phyloP scores from a whole-genome alignment of 2,888 invertebrate species.

The Polydrusus tereticollis region DNA sequence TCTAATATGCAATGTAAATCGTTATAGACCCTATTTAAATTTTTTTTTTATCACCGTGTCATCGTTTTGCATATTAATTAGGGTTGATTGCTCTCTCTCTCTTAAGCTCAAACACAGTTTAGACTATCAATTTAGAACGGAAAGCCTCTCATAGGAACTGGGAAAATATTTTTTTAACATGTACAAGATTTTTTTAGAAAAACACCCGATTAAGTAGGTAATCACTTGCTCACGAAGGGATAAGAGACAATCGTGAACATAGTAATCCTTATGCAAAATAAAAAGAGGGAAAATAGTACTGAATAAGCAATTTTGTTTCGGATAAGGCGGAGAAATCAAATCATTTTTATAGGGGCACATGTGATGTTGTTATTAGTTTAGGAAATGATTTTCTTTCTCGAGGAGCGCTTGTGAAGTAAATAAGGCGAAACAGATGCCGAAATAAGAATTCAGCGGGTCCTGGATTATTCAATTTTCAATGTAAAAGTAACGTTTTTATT shows the following conservation, averaged over 20 bases:
- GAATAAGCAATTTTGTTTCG: slow-evolving; percentile 63
- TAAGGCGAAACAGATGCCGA: slow-evolving; percentile 50
- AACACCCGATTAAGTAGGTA: neutral
- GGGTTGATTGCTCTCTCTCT: no score
- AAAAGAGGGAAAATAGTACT: slow-evolving; percentile 56
- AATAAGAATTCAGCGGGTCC: slow-evolving; percentile 38
- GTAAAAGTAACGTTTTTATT: slow-evolving; percentile 28
- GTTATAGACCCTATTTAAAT: no score
- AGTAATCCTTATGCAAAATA: slow-evolving; percentile 41
- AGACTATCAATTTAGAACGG: no score
- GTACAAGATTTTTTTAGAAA: no score
- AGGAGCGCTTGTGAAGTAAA: slow-evolving; percentile 48
- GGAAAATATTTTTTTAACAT: no score
- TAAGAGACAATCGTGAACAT: slow-evolving; percentile 9
- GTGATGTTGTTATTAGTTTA: slow-evolving; percentile 50
- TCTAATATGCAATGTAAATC: no score
- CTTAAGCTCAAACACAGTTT: no score
- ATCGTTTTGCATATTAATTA: no score
- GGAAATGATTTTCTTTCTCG: slow-evolving; percentile 48
- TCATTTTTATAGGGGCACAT: slow-evolving; percentile 59
- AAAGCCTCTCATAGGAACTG: no score
- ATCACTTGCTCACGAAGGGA: neutral
- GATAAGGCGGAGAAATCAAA: slow-evolving; percentile 61
- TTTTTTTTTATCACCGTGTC: no score
- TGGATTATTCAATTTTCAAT: slow-evolving; percentile 37